Percentiles rank a stretch among this genome's conserved stretches.
Conservation (phyloP, 2,888 invertebrate genomes). For the Drosophila pseudotalamancana region DNA sequence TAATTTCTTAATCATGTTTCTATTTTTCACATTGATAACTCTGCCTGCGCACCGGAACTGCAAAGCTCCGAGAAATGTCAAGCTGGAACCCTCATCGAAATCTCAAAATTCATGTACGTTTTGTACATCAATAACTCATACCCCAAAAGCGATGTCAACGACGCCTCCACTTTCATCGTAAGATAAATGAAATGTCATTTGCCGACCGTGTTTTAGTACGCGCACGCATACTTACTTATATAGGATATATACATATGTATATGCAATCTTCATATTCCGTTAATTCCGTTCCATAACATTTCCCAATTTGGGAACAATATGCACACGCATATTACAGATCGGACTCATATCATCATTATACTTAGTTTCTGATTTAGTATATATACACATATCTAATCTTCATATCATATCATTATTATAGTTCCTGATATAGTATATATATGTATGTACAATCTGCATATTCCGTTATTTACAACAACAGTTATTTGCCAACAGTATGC, state of each 20-base stretch:
- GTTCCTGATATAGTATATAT: too few relatives aligned
- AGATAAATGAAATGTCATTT: slow-evolving; percentile 76
- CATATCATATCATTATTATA: too few relatives aligned
- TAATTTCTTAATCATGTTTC: slow-evolving; percentile 79
- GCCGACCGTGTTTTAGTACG: slow-evolving; percentile 32
- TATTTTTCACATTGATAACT: slow-evolving; percentile 69
- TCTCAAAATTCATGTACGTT: slow-evolving; percentile 22
- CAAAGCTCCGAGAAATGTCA: slow-evolving; percentile 37
- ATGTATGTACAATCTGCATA: too few relatives aligned
- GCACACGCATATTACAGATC: too few relatives aligned
- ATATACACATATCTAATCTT: too few relatives aligned
- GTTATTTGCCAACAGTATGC: too few relatives aligned
- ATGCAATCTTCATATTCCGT: background rate
- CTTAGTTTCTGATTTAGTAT: too few relatives aligned
- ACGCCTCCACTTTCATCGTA: slow-evolving; percentile 56
- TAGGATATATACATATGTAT: background rate
- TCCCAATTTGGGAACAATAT: slow-evolving; percentile 1
- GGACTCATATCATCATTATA: too few relatives aligned
- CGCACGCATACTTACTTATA: slow-evolving; percentile 2
- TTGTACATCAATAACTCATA: slow-evolving; percentile 46
- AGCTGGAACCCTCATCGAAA: background rate
- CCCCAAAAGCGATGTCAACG: slow-evolving; percentile 13
- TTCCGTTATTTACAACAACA: too few relatives aligned
- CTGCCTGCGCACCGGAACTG: slow-evolving; percentile 62
- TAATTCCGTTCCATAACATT: background rate